Evolutionary conservation across 2,113 vertebrate species (phyloP), one percentile per base, ranked within the genome.

Genomic region (Passer domesticus): DNA sequence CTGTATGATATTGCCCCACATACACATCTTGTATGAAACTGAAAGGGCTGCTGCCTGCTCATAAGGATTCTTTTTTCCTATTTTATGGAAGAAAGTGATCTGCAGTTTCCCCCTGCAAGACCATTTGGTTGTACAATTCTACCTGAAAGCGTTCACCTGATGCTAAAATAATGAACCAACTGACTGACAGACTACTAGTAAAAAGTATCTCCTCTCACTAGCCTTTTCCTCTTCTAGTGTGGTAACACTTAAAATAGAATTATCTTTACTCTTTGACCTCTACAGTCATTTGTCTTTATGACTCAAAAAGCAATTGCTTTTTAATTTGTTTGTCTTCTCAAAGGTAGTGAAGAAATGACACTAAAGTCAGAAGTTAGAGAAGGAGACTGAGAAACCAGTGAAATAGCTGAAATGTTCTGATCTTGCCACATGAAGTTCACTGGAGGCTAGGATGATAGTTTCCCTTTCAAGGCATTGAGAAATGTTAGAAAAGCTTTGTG

Each of bases 101-200:
- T 85, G 64, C 35, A 52, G 18, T 37, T 84, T 69, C 68, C 37
- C 41, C 49, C 55, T 87, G 74, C 63, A 87, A 70, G 52, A 62
- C 43, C 7, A 13, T 35, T 37, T 58, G 5, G 10, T 56, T 87
- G 41, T 35, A 39, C 43, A 47, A 41, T 67, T 90, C n/a, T 62
- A 49, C n/a, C 64, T 25, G 67, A 84, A 52, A 0, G 0, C 1
- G 11, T 87, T 67, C 39, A n/a, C 4, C 21, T 27, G 23, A 37
- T 60, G 53, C 50, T 55, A 75, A 28, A 73, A 50, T 33, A 80
- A 24, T n/a, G 23, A 49, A 68, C 24, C 70, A 64, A 31, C 33
- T 83, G 35, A 75, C 28, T 0, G 0, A 53, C 46, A 66, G 37
- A 22, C 41, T 68, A 15, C 58, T 27, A 35, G 7, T 49, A 63